Percentiles rank a stretch among this genome's conserved stretches.
Evolutionary conservation across 2,113 vertebrate genomes (phyloP).

Genomic region (Delphinapterus leucas): DNA sequence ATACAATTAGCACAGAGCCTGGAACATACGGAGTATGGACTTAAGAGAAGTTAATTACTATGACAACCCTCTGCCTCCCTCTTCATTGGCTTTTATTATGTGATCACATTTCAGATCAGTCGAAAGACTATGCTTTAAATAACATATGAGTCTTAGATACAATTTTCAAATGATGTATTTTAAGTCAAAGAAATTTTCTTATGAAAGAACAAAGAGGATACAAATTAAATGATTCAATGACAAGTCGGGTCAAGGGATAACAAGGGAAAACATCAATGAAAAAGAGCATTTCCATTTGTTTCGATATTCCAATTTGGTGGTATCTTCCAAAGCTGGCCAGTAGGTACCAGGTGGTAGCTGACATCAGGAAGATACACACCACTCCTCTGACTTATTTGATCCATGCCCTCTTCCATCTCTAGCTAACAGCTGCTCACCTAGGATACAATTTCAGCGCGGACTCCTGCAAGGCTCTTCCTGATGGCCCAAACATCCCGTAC

Average conservation of each 20-base stretch:
- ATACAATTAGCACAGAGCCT: neutral
- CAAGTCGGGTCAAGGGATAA: slow-evolving; percentile 70
- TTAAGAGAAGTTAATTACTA: neutral
- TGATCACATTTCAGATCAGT: neutral
- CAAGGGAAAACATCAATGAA: slow-evolving; percentile 65
- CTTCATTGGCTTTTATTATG: neutral
- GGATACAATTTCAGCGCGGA: neutral
- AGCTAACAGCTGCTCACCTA: neutral
- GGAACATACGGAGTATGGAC: neutral
- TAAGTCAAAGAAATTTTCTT: slow-evolving; percentile 66
- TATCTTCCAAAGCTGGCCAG: slow-evolving; percentile 27
- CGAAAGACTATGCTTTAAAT: neutral
- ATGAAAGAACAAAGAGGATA: slow-evolving; percentile 66
- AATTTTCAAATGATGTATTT: neutral
- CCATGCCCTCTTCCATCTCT: neutral
- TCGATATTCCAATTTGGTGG: neutral
- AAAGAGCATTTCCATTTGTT: neutral
- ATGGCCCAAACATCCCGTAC: neutral
- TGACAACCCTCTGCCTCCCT: neutral
- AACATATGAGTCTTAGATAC: neutral
- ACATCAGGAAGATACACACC: neutral
- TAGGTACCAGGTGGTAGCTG: neutral
- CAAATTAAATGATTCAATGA: slow-evolving; percentile 73
- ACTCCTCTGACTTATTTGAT: neutral
- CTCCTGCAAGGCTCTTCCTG: neutral